phyloP scores from a whole-genome alignment of 2,797 vertebrate species.

The Benthosema pterotum region DNA sequence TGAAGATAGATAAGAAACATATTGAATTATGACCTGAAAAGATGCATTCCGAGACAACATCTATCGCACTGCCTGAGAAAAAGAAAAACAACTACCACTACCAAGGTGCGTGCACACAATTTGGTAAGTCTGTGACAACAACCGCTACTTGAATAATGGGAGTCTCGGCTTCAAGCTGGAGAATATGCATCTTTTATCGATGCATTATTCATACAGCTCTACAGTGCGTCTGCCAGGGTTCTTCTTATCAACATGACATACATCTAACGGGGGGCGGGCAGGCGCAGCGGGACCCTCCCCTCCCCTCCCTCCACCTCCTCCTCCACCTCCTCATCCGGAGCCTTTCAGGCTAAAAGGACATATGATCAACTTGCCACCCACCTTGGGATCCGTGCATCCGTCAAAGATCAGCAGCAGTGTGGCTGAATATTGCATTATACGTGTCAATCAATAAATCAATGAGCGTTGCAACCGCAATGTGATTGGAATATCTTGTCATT shows the following conservation, averaged over 20 bases:
- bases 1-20: constrained; percentile 46
- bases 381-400: constrained; percentile 41
- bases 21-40: constrained; percentile 53
- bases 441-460: constrained; percentile 31
- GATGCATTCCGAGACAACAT: constrained; percentile 43
- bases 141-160: constrained; percentile 71
- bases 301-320: too few relatives aligned
- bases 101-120: not conserved
- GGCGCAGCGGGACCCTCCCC: too few relatives aligned
- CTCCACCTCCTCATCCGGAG: too few relatives aligned
- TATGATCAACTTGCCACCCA: constrained; percentile 49
- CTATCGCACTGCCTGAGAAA: constrained; percentile 31
- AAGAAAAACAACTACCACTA: constrained; percentile 9
- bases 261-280: constrained; percentile 45
- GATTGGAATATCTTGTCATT: constrained; percentile 30
- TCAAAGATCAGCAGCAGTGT: constrained; percentile 45
- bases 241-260: constrained; percentile 71
- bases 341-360: constrained; percentile 47
- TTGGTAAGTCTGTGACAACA: constrained; percentile 51
- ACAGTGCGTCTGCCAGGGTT: constrained; percentile 59
- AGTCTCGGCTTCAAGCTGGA: constrained; percentile 57
- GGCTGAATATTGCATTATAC: constrained; percentile 21
- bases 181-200: constrained; percentile 68
- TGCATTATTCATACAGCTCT: constrained; percentile 70
- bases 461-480: not conserved